phyloP scores from a whole-genome alignment of 2,888 invertebrate genomes.

The Trissoscelio sp. region DNA sequence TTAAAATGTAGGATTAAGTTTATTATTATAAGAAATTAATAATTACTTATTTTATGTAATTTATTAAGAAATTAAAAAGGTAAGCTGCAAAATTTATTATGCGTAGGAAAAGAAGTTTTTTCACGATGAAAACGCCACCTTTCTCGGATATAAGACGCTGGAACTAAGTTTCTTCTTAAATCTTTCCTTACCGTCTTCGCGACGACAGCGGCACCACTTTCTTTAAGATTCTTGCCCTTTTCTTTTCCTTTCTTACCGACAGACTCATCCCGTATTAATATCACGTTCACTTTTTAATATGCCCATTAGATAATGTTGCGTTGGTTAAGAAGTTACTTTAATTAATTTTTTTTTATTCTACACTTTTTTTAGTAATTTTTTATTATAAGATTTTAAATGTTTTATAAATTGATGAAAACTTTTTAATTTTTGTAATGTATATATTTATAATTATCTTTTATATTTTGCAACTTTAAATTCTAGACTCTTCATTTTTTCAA shows the following conservation, averaged over 20 bases:
- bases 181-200: conserved; percentile 74
- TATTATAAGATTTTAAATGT: neutral
- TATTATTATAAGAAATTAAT: neutral
- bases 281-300: conserved; percentile 29
- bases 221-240: conserved; percentile 80
- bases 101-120: conserved; percentile 52
- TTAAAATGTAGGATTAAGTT: too few species aligned
- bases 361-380: neutral
- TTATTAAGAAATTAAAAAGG: too few species aligned
- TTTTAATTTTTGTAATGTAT: too few species aligned
- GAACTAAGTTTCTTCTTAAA: conserved; percentile 77
- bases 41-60: too few species aligned
- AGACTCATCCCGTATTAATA: conserved; percentile 47
- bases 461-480: too few species aligned
- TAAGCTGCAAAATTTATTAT: conserved; percentile 26
- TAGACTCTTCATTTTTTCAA: too few species aligned
- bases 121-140: conserved; percentile 74
- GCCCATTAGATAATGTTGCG: conserved; percentile 9
- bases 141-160: conserved; percentile 70
- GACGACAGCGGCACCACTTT: conserved; percentile 81
- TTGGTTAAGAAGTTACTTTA: neutral
- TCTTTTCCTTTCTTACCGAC: conserved; percentile 83
- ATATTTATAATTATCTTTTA: too few species aligned
- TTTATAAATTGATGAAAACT: too few species aligned
- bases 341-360: neutral